Evolutionary conservation across 2,888 invertebrate species (phyloP).

Genomic region (Synergus gifuensis): DNA sequence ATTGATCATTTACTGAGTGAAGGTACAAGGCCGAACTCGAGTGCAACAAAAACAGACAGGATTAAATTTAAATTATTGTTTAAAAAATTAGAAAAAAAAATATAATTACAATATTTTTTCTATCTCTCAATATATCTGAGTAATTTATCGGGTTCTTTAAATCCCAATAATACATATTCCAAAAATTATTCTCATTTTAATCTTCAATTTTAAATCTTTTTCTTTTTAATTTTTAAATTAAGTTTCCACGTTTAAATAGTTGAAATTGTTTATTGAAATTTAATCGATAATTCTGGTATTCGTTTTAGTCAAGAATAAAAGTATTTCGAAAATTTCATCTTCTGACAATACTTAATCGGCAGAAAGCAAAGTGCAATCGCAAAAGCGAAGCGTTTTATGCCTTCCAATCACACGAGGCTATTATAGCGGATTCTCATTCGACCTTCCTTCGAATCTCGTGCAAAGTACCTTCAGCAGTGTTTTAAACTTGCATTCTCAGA

Average conservation of each 20-base stretch:
- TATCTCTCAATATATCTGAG: too few relatives aligned
- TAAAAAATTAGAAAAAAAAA: background rate
- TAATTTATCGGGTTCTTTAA: too few relatives aligned
- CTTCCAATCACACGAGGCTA: slow-evolving; percentile 11
- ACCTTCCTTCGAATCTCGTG: slow-evolving; percentile 17
- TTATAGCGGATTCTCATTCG: slow-evolving; percentile 9
- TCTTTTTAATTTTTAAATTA: too few relatives aligned
- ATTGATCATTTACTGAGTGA: slow-evolving; percentile 9
- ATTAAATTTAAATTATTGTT: slow-evolving; percentile 4
- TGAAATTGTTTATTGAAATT: too few relatives aligned
- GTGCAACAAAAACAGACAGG: background rate
- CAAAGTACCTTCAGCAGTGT: background rate
- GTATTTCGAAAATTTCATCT: background rate
- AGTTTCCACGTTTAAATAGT: too few relatives aligned
- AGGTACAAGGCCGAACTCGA: slow-evolving; percentile 9
- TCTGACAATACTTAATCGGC: background rate
- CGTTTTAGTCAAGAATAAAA: background rate
- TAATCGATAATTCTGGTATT: too few relatives aligned
- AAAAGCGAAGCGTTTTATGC: slow-evolving; percentile 2
- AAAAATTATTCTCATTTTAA: too few relatives aligned
- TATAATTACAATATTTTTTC: too few relatives aligned
- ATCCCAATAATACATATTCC: too few relatives aligned
- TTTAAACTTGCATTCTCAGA: background rate
- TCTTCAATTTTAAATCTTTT: too few relatives aligned
- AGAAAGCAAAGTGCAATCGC: slow-evolving; percentile 2